phyloP scores from a whole-genome alignment of 2,888 invertebrate genomes.

The Cataglyphis cursor region DNA sequence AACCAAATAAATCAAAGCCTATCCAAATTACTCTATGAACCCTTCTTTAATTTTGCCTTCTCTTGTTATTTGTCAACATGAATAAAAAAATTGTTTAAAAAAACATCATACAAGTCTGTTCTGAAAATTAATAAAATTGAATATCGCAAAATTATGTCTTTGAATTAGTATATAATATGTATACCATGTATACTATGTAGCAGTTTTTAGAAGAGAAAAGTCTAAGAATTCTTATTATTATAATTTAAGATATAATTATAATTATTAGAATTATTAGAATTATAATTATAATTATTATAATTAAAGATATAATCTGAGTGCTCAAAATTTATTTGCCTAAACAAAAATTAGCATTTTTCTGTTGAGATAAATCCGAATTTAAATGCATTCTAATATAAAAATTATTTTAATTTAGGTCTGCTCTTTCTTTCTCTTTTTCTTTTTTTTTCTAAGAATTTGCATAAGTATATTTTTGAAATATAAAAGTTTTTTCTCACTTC shows the following conservation, averaged over 20 bases:
- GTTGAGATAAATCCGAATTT: background rate
- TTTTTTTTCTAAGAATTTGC: background rate
- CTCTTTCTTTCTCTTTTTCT: background rate
- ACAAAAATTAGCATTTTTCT: background rate
- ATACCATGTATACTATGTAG: background rate
- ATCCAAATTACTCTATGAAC: background rate
- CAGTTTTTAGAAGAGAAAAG: background rate
- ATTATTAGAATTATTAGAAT: background rate
- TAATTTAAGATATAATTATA: background rate
- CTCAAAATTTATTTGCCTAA: background rate
- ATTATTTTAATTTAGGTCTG: background rate
- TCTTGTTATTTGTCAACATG: background rate
- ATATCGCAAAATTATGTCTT: background rate
- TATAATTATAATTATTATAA: background rate
- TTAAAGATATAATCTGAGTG: background rate
- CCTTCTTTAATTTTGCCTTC: background rate
- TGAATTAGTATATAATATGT: background rate
- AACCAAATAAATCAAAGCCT: constrained; percentile 40
- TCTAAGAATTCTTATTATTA: background rate
- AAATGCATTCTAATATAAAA: background rate
- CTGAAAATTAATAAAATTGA: background rate
- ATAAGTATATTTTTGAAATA: background rate
- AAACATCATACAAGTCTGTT: background rate
- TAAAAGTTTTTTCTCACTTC: background rate
- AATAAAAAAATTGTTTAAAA: background rate